Evolutionary conservation across 2,888 invertebrate genomes (phyloP).

Genomic region (Meteorus colon): DNA sequence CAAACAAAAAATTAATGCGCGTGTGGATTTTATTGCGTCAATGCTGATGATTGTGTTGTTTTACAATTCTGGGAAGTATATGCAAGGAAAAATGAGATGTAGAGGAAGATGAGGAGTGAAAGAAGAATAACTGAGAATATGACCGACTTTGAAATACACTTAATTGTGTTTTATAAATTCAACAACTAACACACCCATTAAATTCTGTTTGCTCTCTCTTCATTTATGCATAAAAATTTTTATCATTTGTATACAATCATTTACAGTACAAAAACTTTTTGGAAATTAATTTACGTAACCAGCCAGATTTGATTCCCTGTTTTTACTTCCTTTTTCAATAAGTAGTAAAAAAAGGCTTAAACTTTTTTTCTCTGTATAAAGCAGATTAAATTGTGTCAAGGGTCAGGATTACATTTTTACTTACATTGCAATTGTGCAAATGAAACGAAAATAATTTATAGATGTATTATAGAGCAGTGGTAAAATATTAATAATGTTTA

Average conservation of each 20-base stretch:
- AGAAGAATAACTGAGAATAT: not conserved
- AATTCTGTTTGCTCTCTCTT: too few relatives aligned
- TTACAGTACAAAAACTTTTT: too few relatives aligned
- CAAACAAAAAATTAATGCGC: not conserved
- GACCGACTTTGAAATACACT: too few relatives aligned
- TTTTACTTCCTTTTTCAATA: too few relatives aligned
- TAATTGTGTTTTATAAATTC: too few relatives aligned
- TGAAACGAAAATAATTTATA: not conserved
- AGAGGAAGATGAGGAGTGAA: not conserved
- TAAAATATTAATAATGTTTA: too few relatives aligned
- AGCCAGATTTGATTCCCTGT: too few relatives aligned
- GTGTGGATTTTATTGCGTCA: not conserved
- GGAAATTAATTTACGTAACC: too few relatives aligned
- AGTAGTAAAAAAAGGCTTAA: not conserved
- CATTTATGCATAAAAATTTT: too few relatives aligned
- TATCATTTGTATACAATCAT: too few relatives aligned
- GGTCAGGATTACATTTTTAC: not conserved
- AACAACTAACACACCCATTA: too few relatives aligned
- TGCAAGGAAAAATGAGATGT: not conserved
- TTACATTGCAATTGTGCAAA: not conserved
- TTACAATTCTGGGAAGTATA: not conserved
- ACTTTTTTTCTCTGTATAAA: not conserved
- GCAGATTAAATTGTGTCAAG: not conserved
- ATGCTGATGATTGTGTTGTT: not conserved
- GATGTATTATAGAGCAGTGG: too few relatives aligned